Base-by-base conservation (phyloP, 1,140 invertebrate species). In the Aculops lycopersici region DNA sequence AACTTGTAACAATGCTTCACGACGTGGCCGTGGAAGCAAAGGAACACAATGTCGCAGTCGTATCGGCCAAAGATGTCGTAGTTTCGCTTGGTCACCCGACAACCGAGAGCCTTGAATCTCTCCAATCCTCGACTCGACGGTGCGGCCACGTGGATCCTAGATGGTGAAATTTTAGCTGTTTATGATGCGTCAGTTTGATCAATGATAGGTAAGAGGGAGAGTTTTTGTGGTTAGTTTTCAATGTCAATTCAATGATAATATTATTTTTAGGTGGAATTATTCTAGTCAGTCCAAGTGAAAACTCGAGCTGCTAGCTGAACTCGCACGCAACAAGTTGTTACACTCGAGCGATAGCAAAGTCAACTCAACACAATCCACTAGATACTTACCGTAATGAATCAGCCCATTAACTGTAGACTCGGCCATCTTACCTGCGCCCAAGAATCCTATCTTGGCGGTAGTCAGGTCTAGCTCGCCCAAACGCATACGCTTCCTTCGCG, bases 341-440 rank as follows among this genome's bases (percentile, higher is more conserved):
- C n/a, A n/a, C n/a, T n/a, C n/a, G n/a, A n/a, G n/a, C n/a, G n/a
- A n/a, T n/a, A n/a, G 31, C 31, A 35, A 35, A 35, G 31, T 35
- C 14, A 35, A n/a, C 31, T 35, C n/a, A 14, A 14, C n/a, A 14
- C n/a, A 14, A 14, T 35, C n/a, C n/a, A n/a, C n/a, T n/a, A n/a
- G n/a, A n/a, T n/a, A n/a, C n/a, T n/a, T 47, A 8, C 17, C 41
- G 17, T 21, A 18, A 17, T 40, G 15, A 13, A 46, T 38, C 4
- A 46, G 31, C 18, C 45, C 45, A 2, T 37, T 31, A 5, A 46
- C 36, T 3, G 45, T 37, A 3, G 20, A 13, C 17, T 46, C 45
- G 8, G 45, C 24, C 21, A 46, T 47, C 20, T 47, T 47, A 19
- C 45, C 45, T 2, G 39, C 45, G 15, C 45, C 45, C 4, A 46